These are phyloP conservation scores for Oopsacas minuta DNA, from an alignment of 37 sponge, comb jelly and placozoan genomes.

Conservation along the genomic window DNA sequence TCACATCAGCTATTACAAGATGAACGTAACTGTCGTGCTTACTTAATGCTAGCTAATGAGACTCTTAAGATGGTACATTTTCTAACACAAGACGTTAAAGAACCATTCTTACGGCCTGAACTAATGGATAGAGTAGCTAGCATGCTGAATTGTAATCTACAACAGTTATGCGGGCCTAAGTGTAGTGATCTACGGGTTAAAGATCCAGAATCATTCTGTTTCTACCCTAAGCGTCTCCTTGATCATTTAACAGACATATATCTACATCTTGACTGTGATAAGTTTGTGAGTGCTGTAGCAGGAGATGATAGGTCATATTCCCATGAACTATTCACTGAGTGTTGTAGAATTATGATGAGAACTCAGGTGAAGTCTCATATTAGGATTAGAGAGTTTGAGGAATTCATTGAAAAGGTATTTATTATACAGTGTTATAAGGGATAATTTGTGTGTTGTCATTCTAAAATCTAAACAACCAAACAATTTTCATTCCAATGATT, in stretches of 20 bases:
- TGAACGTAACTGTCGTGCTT: constrained; percentile 83
- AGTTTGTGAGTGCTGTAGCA: constrained; percentile 66
- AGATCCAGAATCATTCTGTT: constrained; percentile 77
- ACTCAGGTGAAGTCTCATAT: constrained; percentile 40
- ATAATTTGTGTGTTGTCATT: not conserved
- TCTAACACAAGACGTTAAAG: constrained; percentile 51
- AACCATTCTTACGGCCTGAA: constrained; percentile 65
- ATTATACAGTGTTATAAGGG: not conserved
- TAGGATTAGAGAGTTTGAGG: constrained; percentile 34
- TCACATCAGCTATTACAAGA: constrained; percentile 66
- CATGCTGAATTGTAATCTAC: constrained; percentile 89
- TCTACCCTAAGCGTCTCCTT: constrained; percentile 66
- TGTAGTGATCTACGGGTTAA: constrained; percentile 71
- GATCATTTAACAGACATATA: constrained; percentile 75
- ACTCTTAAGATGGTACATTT: constrained; percentile 71
- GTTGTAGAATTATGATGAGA: constrained; percentile 34
- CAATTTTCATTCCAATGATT: not conserved
- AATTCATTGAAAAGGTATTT: constrained; percentile 30
- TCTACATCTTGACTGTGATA: constrained; percentile 59
- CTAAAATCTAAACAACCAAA: not conserved
- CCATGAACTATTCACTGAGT: constrained; percentile 64
- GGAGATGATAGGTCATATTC: constrained; percentile 75
- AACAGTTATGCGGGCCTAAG: constrained; percentile 87
- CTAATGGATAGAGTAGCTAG: constrained; percentile 50
- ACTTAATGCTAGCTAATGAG: constrained; percentile 73